Conservation (phyloP, 2,797 vertebrate genomes). For the Chelon labrosus region DNA sequence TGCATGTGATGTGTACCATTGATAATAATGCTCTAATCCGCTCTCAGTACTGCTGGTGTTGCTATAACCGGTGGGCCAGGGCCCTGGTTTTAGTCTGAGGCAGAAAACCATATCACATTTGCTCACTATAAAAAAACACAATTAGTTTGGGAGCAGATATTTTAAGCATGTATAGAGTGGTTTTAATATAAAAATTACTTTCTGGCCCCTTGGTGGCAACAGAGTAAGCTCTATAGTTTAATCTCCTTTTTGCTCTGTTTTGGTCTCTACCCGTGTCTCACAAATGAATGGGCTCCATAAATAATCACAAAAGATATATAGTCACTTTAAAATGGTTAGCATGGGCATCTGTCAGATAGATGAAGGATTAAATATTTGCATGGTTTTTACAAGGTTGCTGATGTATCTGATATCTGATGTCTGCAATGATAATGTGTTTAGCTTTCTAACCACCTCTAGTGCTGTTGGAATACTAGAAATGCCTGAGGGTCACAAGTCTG, state of each 20-base stretch:
- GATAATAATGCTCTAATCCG: constrained; percentile 37
- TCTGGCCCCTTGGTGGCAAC: not conserved
- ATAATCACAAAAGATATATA: not conserved
- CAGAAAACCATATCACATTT: constrained; percentile 4
- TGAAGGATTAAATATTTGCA: not conserved
- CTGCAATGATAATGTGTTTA: constrained; percentile 31
- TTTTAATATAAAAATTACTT: not conserved
- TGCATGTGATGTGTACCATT: constrained; percentile 49
- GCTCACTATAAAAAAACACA: not conserved
- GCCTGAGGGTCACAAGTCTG: constrained; percentile 44
- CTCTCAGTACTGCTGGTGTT: constrained; percentile 19
- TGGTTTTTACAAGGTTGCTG: not conserved
- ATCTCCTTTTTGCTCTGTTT: not conserved
- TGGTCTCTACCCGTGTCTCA: not conserved
- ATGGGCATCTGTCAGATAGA: not conserved
- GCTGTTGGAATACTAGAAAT: constrained; percentile 22
- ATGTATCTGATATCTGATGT: not conserved
- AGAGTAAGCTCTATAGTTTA: not conserved
- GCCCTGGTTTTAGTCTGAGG: not conserved
- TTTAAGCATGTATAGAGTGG: not conserved
- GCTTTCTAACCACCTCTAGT: constrained; percentile 20
- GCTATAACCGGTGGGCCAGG: constrained; percentile 12
- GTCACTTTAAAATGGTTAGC: too few relatives aligned
- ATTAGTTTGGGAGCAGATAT: not conserved
- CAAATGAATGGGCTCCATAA: too few relatives aligned